Evolutionary conservation across 1,140 invertebrate species (phyloP), one percentile per base, ranked within the genome.

Genomic region (Drosophila parabipectinata): DNA sequence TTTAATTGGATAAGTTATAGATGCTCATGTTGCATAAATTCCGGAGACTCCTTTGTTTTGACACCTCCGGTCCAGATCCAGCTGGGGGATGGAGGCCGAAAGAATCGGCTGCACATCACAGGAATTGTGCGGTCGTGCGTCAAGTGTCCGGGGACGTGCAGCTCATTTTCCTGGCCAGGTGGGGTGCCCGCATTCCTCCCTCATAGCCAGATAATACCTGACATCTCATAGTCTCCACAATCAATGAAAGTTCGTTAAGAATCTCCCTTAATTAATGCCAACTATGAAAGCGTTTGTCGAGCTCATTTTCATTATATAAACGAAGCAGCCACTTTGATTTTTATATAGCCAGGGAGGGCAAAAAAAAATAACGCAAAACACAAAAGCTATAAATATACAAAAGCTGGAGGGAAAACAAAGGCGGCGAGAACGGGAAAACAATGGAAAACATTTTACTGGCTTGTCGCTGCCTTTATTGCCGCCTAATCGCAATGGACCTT

Each of bases 1-100:
- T 87, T 88, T 87, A 87, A 87, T 87, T 87, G 83, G 83, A 87
- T 87, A 87, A 87, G 83, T 87, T 87, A 87, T 88, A 78, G 82
- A 87, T 74, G 83, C 68, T 87, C 83, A 89, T 87, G 83, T 87
- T 87, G 83, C 79, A 87, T 89, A 87, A 87, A 87, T 87, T 87
- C 83, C 83, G 69, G 72, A 79, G 62, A 62, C 63, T 75, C 72
- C 75, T 88, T 82, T 88, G 82, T 87, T 87, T 88, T 87, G 64
- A 56, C 83, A 83, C 83, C 64, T 15, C 56, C 52, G 32, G 52
- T 28, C 47, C 78, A 57, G 77, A 55, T 28, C 47, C 78, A 57
- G 77, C 50, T 64, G 41, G 34, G 30, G 2, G 4, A 37, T 12
- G 32, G 39, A 34, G 26, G 48, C 44, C 34, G 32, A 28, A 18